Percentiles rank a stretch among this genome's conserved stretches.
These are phyloP conservation scores for Phymanthus crucifer DNA, from an alignment of 92 coral and sea anemone species.

Conservation along the genomic window DNA sequence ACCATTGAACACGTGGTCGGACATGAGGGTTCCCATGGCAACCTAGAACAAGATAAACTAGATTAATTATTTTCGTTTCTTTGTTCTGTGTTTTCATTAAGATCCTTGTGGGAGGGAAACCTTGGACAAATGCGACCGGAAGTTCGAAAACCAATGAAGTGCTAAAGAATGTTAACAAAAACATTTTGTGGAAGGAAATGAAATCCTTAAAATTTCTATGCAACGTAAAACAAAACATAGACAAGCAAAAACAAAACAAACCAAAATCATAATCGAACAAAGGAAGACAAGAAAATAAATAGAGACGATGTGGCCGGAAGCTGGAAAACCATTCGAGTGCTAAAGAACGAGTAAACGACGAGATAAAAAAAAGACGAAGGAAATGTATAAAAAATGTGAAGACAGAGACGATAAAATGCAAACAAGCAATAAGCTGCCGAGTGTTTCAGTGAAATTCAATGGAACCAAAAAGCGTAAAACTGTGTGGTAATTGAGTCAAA, in stretches of 20 bases:
- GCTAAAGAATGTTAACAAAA: too few species aligned
- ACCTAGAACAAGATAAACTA: slow-evolving; percentile 44
- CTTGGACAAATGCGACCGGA: neutral
- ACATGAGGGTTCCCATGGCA: slow-evolving; percentile 74
- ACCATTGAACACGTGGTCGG: slow-evolving; percentile 44
- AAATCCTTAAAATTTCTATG: too few species aligned
- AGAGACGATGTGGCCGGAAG: too few species aligned
- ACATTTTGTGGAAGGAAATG: too few species aligned
- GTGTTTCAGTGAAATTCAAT: neutral
- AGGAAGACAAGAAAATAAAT: too few species aligned
- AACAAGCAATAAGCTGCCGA: neutral
- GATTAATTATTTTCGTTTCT: neutral
- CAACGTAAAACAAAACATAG: too few species aligned
- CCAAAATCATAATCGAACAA: too few species aligned
- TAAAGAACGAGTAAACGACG: too few species aligned
- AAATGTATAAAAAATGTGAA: neutral
- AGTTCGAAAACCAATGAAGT: too few species aligned
- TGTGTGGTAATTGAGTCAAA: neutral
- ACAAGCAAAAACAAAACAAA: too few species aligned
- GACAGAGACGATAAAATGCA: neutral
- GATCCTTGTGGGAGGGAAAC: neutral
- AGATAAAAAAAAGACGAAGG: too few species aligned
- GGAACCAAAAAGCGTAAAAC: neutral
- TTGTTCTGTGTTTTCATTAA: neutral
- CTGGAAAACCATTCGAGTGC: too few species aligned